A percentile compares a stretch with the other conserved stretches of the same genome.
Evolutionary conservation across 2,113 vertebrate genomes (phyloP).

Genomic region (Physeter macrocephalus): DNA sequence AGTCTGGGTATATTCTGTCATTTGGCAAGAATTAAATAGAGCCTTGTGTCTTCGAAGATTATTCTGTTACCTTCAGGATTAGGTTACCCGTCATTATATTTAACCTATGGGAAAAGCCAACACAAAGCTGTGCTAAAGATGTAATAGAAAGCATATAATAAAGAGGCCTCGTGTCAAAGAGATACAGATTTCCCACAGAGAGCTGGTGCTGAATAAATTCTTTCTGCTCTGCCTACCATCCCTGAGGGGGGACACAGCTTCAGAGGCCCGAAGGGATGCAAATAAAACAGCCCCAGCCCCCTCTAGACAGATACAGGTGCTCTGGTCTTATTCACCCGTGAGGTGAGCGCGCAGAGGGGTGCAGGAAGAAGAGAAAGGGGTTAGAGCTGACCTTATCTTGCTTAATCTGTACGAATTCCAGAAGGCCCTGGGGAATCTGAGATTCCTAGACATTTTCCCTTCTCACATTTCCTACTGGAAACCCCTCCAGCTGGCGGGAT

Average conservation of each 20-base stretch:
- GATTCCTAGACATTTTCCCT: constrained; percentile 74
- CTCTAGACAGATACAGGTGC: constrained; percentile 57
- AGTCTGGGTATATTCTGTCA: constrained; percentile 62
- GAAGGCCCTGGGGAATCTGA: constrained; percentile 69
- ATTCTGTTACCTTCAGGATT: constrained; percentile 75
- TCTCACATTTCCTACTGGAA: constrained; percentile 82
- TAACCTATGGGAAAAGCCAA: constrained; percentile 68
- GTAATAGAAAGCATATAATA: constrained; percentile 69
- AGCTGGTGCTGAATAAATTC: constrained; percentile 38
- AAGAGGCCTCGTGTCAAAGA: constrained; percentile 58
- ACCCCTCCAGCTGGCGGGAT: constrained; percentile 79
- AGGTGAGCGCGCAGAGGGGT: neutral
- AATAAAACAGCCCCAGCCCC: neutral
- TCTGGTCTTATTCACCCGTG: neutral
- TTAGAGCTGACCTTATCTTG: constrained; percentile 61
- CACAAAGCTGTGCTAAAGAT: constrained; percentile 62
- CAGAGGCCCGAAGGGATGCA: neutral
- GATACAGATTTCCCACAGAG: constrained; percentile 64
- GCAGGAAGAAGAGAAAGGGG: constrained; percentile 61
- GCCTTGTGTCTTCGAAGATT: constrained; percentile 68
- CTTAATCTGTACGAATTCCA: constrained; percentile 71
- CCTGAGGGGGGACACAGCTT: neutral
- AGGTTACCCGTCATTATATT: constrained; percentile 67
- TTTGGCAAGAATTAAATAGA: constrained; percentile 74
- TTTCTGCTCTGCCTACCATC: constrained; percentile 41